Conservation (phyloP, 1,140 invertebrate genomes). For the Lepidostoma basale region DNA sequence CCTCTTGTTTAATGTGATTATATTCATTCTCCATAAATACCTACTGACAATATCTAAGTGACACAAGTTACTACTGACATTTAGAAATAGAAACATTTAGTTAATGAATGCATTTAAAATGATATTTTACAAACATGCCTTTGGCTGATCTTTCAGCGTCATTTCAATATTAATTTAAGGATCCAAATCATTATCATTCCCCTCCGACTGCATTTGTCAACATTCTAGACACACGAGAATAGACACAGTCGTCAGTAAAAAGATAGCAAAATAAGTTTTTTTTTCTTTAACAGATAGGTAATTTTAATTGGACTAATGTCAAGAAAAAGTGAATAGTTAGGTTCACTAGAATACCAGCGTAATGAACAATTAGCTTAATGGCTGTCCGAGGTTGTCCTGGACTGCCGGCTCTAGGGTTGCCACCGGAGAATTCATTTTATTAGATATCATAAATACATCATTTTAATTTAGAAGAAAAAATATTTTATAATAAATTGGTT, state of each 20-base stretch:
- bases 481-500: slow-evolving; percentile 12
- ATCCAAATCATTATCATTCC: slow-evolving; percentile 22
- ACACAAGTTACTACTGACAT: slow-evolving; percentile 23
- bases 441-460: neutral
- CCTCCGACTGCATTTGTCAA: slow-evolving; percentile 59
- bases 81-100: slow-evolving; percentile 11
- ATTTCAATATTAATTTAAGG: slow-evolving; percentile 21
- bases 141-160: slow-evolving; percentile 30
- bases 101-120: neutral
- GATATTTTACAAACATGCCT: neutral
- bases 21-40: slow-evolving; percentile 34
- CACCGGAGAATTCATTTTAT: slow-evolving; percentile 6
- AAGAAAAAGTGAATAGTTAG: slow-evolving; percentile 1
- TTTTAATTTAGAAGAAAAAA: slow-evolving; percentile 6
- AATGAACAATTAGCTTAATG: slow-evolving; percentile 8
- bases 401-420: slow-evolving; percentile 14
- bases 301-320: slow-evolving; percentile 7
- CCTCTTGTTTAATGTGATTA: slow-evolving; percentile 35
- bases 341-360: slow-evolving; percentile 9
- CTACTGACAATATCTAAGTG: slow-evolving; percentile 22
- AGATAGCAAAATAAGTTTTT: slow-evolving; percentile 18
- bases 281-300: slow-evolving; percentile 9
- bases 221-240: slow-evolving; percentile 63
- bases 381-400: neutral
- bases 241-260: slow-evolving; percentile 57